phyloP scores from a whole-genome alignment of 1,140 invertebrate species.

The Pseudomyrmex concolor region DNA sequence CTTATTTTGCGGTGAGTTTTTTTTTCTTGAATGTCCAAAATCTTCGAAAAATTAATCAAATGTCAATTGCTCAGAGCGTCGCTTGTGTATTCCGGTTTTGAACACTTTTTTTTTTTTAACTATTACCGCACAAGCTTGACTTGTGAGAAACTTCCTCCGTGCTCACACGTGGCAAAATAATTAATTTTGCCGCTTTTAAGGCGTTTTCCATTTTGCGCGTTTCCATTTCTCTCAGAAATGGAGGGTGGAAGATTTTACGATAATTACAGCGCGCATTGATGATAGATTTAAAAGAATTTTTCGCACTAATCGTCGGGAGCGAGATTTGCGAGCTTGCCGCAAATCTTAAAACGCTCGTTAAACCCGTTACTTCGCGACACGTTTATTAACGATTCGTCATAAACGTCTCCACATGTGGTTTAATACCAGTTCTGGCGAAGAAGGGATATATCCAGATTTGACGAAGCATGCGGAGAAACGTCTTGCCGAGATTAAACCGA shows the following conservation, averaged over 20 bases:
- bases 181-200: not conserved
- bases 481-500: constrained; percentile 85
- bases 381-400: constrained; percentile 59
- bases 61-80: not conserved
- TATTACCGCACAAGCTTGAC: not conserved
- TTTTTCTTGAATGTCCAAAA: not conserved
- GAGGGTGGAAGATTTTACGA: constrained; percentile 1
- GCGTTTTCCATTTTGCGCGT: constrained; percentile 19
- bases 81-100: constrained; percentile 4
- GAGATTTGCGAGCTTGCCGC: constrained; percentile 11
- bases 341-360: constrained; percentile 36
- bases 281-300: constrained; percentile 1
- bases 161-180: not conserved
- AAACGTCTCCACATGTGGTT: constrained; percentile 35
- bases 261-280: constrained; percentile 8
- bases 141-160: not conserved
- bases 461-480: constrained; percentile 85
- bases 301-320: not conserved
- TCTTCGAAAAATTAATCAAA: too few species aligned
- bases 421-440: constrained; percentile 87
- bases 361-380: constrained; percentile 50
- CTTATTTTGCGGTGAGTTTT: constrained; percentile 84
- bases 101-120: not conserved
- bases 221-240: not conserved
- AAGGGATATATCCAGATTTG: constrained; percentile 88